A percentile compares a stretch with the other conserved stretches of the same genome.
Conservation (phyloP, 2,113 vertebrate genomes). For the Takifugu flavidus region DNA sequence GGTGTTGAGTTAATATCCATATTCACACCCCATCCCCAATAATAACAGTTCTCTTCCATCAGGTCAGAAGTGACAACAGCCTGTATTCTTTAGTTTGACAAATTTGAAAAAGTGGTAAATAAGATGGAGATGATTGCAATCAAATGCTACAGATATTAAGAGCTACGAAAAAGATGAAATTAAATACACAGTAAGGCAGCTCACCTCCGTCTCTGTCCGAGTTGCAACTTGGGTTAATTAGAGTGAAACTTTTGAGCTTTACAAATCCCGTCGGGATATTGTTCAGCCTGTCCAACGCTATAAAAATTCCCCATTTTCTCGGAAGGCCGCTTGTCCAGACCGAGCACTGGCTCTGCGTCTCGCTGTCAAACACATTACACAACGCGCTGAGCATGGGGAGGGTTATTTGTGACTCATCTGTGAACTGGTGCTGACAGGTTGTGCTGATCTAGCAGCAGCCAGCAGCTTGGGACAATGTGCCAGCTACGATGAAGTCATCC, state of each 20-base stretch:
- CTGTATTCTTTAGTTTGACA: too few species aligned
- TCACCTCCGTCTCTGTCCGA: slow-evolving; percentile 11
- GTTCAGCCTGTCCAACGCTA: slow-evolving; percentile 47
- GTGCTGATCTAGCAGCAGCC: slow-evolving; percentile 19
- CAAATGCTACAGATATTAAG: neutral
- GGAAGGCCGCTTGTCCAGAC: slow-evolving; percentile 29
- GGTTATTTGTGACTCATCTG: slow-evolving; percentile 19
- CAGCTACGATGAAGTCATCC: neutral
- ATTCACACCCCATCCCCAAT: neutral
- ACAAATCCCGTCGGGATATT: slow-evolving; percentile 48
- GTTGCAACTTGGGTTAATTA: slow-evolving; percentile 55
- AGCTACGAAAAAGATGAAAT: neutral
- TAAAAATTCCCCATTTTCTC: slow-evolving; percentile 50
- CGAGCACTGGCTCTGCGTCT: slow-evolving; percentile 20
- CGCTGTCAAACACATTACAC: slow-evolving; percentile 42
- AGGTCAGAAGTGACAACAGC: too few species aligned
- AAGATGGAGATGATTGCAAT: neutral
- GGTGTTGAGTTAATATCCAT: neutral
- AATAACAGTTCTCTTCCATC: neutral
- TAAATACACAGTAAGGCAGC: neutral
- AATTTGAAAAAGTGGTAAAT: too few species aligned
- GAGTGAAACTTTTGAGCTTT: slow-evolving; percentile 52
- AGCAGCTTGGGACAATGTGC: slow-evolving; percentile 8
- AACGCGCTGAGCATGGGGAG: too few species aligned
- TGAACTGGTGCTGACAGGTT: slow-evolving; percentile 6